Conservation (phyloP, 2,888 invertebrate species). For the Calliopum simillimum region DNA sequence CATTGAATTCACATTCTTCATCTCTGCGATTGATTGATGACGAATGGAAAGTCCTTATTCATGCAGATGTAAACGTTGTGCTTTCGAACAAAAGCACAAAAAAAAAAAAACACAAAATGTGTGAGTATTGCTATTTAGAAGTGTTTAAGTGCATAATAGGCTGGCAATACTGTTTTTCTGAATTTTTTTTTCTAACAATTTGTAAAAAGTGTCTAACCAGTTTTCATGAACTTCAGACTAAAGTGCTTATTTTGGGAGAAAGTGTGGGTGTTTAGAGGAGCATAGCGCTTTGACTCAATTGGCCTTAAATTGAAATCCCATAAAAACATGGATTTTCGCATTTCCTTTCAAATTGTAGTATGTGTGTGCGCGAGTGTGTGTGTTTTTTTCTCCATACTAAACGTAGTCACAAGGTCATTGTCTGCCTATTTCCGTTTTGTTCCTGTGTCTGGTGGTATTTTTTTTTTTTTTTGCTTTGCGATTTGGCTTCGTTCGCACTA, state of each 20-base stretch:
- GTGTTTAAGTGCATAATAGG: not conserved
- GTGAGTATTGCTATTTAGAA: not conserved
- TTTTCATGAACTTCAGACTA: no score
- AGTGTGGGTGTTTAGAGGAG: no score
- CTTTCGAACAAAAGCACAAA: not conserved
- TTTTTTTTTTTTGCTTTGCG: constrained; percentile 3
- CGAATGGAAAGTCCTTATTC: constrained; percentile 25
- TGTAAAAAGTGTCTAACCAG: no score
- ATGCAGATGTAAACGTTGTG: constrained; percentile 13
- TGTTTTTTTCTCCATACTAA: not conserved
- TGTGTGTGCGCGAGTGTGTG: no score
- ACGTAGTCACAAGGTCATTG: constrained; percentile 18
- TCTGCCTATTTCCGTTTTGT: constrained; percentile 23
- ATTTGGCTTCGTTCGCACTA: constrained; percentile 32
- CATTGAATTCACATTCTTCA: not conserved
- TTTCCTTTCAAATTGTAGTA: no score
- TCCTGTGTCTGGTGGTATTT: constrained; percentile 13
- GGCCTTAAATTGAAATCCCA: constrained; percentile 18
- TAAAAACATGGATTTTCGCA: constrained; percentile 17
- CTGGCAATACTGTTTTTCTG: not conserved
- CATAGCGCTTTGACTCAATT: not conserved
- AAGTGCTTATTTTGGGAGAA: no score
- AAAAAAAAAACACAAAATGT: no score
- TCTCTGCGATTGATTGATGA: constrained; percentile 31
- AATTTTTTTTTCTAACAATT: no score